Percentiles rank a stretch among this genome's conserved stretches.
phyloP scores from a whole-genome alignment of 2,888 invertebrate genomes.

The Azorinus chamasolen region DNA sequence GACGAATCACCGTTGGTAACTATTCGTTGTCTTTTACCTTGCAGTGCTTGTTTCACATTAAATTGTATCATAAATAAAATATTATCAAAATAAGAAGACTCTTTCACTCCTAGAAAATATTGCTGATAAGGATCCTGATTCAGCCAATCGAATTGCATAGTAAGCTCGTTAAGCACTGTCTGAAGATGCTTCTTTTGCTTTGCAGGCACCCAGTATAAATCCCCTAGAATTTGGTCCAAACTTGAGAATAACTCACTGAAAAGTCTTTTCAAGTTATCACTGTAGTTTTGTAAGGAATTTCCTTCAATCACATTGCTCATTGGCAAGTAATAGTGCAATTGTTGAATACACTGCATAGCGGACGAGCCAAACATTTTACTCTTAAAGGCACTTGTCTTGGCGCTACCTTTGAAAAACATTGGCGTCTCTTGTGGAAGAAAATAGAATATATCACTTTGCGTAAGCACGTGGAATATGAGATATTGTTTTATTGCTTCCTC shows the following conservation, averaged over 20 bases:
- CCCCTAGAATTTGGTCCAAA: conserved; percentile 45
- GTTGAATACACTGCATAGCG: conserved; percentile 38
- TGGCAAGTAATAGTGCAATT: conserved; percentile 45
- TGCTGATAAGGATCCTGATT: not conserved
- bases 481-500: conserved; percentile 63
- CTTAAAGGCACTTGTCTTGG: conserved; percentile 15
- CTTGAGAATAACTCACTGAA: conserved; percentile 49
- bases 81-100: conserved; percentile 41
- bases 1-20: conserved; percentile 7
- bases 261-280: conserved; percentile 25
- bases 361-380: not conserved
- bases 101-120: conserved; percentile 19
- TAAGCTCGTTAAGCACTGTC: conserved; percentile 36
- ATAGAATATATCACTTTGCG: conserved; percentile 68
- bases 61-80: conserved; percentile 34
- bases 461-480: conserved; percentile 66
- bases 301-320: conserved; percentile 34
- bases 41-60: conserved; percentile 20
- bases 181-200: conserved; percentile 54
- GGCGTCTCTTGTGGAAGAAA: conserved; percentile 53
- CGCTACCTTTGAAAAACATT: conserved; percentile 18
- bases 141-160: conserved; percentile 27
- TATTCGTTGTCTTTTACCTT: conserved; percentile 22
- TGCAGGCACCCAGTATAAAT: conserved; percentile 59
- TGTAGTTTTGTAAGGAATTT: conserved; percentile 23